Evolutionary conservation across 2,888 invertebrate genomes (phyloP).

Genomic region (Leucophora obtusa): DNA sequence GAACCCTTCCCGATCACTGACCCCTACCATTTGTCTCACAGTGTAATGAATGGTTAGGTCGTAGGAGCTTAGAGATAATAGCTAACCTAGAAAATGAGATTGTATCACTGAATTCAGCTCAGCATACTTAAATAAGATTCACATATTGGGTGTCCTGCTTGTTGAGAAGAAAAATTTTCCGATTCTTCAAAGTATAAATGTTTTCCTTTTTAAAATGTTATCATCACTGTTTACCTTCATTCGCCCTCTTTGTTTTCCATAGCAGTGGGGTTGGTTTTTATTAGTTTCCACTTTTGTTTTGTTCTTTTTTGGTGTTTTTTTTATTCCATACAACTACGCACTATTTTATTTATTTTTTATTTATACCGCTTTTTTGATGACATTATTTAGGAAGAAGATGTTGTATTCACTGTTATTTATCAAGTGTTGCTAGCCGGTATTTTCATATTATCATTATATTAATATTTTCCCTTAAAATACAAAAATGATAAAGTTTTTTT

Average conservation of each 20-base stretch:
- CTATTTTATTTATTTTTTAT: constrained; percentile 10
- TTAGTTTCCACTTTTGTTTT: constrained; percentile 31
- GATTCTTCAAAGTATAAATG: too few relatives aligned
- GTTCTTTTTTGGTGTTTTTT: background rate
- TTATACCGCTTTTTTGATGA: constrained; percentile 13
- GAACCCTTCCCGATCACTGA: too few relatives aligned
- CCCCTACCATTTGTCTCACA: too few relatives aligned
- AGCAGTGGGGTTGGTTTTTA: background rate
- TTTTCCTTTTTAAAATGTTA: background rate
- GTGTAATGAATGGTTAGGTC: too few relatives aligned
- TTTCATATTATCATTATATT: constrained; percentile 40
- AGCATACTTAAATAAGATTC: too few relatives aligned
- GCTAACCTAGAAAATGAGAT: too few relatives aligned
- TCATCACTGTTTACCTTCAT: background rate
- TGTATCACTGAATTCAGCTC: too few relatives aligned
- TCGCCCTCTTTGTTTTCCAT: background rate
- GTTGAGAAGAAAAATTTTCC: too few relatives aligned
- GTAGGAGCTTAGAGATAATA: too few relatives aligned
- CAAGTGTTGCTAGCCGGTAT: constrained; percentile 61
- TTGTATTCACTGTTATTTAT: constrained; percentile 47
- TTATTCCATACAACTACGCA: constrained; percentile 28
- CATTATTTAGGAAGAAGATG: background rate
- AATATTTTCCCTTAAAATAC: background rate
- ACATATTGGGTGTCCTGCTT: too few relatives aligned
- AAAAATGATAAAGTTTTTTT: constrained; percentile 11